These are phyloP conservation scores for Nasua narica DNA, from an alignment of 2,797 vertebrate genomes.

Conservation along the genomic window DNA sequence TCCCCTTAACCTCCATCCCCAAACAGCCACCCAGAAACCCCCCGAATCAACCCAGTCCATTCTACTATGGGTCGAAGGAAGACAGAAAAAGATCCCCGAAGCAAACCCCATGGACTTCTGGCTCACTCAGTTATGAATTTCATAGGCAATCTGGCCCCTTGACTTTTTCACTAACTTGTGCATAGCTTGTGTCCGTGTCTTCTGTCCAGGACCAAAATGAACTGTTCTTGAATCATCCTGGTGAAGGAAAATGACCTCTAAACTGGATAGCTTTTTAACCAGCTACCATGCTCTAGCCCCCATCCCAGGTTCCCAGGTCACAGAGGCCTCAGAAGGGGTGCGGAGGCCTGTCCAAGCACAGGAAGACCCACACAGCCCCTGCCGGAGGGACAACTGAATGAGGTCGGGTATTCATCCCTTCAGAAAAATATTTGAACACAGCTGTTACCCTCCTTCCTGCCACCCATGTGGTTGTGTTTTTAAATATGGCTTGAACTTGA, in stretches of 20 bases:
- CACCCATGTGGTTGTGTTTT: conserved; percentile 80
- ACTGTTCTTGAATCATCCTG: background rate
- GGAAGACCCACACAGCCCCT: background rate
- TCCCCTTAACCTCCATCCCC: background rate
- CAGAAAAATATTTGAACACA: conserved; percentile 79
- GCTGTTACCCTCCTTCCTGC: conserved; percentile 76
- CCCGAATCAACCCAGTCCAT: background rate
- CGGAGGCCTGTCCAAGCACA: conserved; percentile 2
- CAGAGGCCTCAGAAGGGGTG: conserved; percentile 1
- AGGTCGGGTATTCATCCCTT: conserved; percentile 63
- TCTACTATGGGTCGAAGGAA: background rate
- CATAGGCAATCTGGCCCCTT: background rate
- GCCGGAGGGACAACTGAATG: conserved; percentile 56
- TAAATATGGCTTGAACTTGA: conserved; percentile 76
- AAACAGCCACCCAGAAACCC: background rate
- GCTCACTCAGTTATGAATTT: background rate
- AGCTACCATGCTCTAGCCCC: background rate
- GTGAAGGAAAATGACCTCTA: background rate
- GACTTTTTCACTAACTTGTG: background rate
- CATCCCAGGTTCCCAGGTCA: background rate
- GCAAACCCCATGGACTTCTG: background rate
- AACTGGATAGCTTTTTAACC: background rate
- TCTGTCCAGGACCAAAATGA: background rate
- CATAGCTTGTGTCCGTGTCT: background rate
- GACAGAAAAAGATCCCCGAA: background rate